phyloP scores from a whole-genome alignment of 1,140 invertebrate species.

The Ericerus pela region DNA sequence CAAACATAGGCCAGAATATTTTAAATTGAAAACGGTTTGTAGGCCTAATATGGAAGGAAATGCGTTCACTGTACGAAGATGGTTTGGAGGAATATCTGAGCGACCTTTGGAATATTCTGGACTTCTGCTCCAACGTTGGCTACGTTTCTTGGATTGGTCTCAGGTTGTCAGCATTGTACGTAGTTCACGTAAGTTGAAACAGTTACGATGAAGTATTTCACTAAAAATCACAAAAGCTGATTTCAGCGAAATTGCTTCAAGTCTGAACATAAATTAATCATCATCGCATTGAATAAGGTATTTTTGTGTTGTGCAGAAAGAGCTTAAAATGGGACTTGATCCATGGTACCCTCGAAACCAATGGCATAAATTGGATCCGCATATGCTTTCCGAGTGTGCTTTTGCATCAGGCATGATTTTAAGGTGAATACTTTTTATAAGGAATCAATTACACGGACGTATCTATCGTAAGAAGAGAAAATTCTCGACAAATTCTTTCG shows the following conservation, averaged over 20 bases:
- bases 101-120: constrained; percentile 94
- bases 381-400: constrained; percentile 84
- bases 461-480: too few species aligned
- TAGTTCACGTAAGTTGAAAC: constrained; percentile 48
- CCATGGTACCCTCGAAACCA: constrained; percentile 68
- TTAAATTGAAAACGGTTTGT: too few species aligned
- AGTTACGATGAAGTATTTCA: not conserved
- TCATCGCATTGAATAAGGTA: not conserved
- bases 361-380: constrained; percentile 88
- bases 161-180: constrained; percentile 53
- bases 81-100: constrained; percentile 75
- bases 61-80: constrained; percentile 69
- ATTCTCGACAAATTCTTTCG: too few species aligned
- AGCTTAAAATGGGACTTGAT: constrained; percentile 51
- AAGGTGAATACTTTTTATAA: constrained; percentile 36
- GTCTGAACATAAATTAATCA: not conserved
- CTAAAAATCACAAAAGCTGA: not conserved
- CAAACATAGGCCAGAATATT: too few species aligned
- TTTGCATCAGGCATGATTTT: constrained; percentile 93
- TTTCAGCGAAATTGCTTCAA: not conserved
- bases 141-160: constrained; percentile 83
- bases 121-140: constrained; percentile 86
- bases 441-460: too few species aligned
- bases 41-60: constrained; percentile 84
- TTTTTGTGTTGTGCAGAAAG: constrained; percentile 37